Conservation (phyloP, 2,113 vertebrate species). For the Microtus pennsylvanicus region DNA sequence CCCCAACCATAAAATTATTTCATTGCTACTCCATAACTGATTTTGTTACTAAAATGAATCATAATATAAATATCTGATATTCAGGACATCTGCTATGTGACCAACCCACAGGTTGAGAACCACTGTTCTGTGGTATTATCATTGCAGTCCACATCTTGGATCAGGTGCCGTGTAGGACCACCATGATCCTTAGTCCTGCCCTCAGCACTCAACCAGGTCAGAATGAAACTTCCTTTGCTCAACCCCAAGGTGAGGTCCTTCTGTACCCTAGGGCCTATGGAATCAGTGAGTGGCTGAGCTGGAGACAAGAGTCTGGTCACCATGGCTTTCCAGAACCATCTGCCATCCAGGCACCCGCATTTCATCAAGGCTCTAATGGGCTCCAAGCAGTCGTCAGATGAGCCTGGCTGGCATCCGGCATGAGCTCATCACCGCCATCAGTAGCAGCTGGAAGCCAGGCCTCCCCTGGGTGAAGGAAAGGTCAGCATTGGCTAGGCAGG, state of each 20-base stretch:
- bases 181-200: background rate
- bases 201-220: background rate
- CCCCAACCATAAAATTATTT: background rate
- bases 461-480: slow-evolving; percentile 77
- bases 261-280: background rate
- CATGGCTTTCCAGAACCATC: slow-evolving; percentile 68
- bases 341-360: slow-evolving; percentile 72
- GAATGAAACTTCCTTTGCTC: slow-evolving; percentile 27
- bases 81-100: background rate
- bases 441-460: slow-evolving; percentile 74
- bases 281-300: slow-evolving; percentile 22
- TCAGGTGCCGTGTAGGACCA: background rate
- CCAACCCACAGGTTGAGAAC: background rate
- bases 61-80: background rate
- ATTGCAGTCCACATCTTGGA: background rate
- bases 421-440: slow-evolving; percentile 77
- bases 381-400: slow-evolving; percentile 72
- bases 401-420: slow-evolving; percentile 80
- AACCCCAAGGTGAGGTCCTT: slow-evolving; percentile 31
- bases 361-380: slow-evolving; percentile 79
- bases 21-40: background rate
- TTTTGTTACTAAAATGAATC: background rate
- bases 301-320: slow-evolving; percentile 62
- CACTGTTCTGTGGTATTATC: background rate
- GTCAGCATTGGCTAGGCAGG: slow-evolving; percentile 63